A percentile compares a stretch with the other conserved stretches of the same genome.
phyloP scores from a whole-genome alignment of 1,140 invertebrate genomes.

The Helicorthomorpha holstii region DNA sequence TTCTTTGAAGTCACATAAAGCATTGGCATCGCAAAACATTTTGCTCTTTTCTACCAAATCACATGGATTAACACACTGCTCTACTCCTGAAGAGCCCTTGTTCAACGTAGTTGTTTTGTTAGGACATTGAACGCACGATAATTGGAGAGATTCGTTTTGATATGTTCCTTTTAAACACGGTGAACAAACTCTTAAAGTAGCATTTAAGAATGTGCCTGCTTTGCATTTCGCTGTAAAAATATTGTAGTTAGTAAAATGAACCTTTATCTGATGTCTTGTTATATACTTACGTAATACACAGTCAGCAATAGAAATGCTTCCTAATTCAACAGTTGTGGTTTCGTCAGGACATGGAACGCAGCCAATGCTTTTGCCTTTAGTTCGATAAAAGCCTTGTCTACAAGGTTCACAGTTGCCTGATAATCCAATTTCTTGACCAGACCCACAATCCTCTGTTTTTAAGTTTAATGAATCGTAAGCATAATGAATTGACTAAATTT shows the following conservation, averaged over 20 bases:
- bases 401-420: slow-evolving; percentile 87
- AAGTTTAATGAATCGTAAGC: neutral
- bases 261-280: neutral
- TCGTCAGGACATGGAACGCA: slow-evolving; percentile 76
- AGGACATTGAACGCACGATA: slow-evolving; percentile 69
- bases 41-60: slow-evolving; percentile 56
- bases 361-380: slow-evolving; percentile 66
- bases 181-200: slow-evolving; percentile 63
- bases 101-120: slow-evolving; percentile 79
- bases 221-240: slow-evolving; percentile 24
- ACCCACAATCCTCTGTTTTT: slow-evolving; percentile 57
- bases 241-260: neutral
- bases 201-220: slow-evolving; percentile 63
- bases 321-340: slow-evolving; percentile 66
- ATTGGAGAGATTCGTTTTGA: slow-evolving; percentile 78
- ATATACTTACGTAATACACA: slow-evolving; percentile 51
- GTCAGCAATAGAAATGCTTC: slow-evolving; percentile 66
- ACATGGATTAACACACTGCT: slow-evolving; percentile 83
- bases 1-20: slow-evolving; percentile 72
- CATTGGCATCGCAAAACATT: slow-evolving; percentile 71
- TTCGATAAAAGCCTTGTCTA: slow-evolving; percentile 73
- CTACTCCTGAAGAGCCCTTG: slow-evolving; percentile 51
- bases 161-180: slow-evolving; percentile 83
- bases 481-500: neutral
- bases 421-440: slow-evolving; percentile 65